phyloP scores from a whole-genome alignment of 2,113 vertebrate species.

The Gavia stellata region DNA sequence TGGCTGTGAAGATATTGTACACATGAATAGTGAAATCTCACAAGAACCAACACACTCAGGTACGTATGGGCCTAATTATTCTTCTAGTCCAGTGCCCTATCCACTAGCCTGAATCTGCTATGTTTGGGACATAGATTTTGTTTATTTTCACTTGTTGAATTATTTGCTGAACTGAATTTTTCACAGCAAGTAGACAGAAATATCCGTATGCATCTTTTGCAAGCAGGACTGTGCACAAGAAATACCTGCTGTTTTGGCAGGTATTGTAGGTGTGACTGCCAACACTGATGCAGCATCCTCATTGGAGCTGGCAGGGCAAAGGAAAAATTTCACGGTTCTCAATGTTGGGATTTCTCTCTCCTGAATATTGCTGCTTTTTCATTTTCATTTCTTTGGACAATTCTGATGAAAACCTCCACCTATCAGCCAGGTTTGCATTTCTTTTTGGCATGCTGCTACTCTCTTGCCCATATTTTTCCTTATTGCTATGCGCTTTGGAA shows the following conservation, averaged over 20 bases:
- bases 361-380: neutral
- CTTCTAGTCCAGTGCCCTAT: neutral
- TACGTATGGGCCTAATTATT: neutral
- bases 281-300: neutral
- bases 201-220: neutral
- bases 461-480: neutral
- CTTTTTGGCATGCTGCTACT: neutral
- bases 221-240: neutral
- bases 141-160: neutral
- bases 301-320: neutral
- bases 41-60: neutral
- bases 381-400: neutral
- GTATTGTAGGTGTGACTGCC: neutral
- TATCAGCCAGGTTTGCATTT: neutral
- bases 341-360: neutral
- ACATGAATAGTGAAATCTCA: neutral
- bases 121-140: neutral
- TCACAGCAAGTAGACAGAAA: neutral
- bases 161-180: neutral
- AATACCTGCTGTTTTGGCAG: neutral
- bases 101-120: neutral
- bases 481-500: neutral
- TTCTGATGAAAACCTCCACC: neutral
- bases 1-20: neutral
- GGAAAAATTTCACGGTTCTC: neutral